phyloP scores from a whole-genome alignment of 2,888 invertebrate genomes.

The Mesoligia furuncula region DNA sequence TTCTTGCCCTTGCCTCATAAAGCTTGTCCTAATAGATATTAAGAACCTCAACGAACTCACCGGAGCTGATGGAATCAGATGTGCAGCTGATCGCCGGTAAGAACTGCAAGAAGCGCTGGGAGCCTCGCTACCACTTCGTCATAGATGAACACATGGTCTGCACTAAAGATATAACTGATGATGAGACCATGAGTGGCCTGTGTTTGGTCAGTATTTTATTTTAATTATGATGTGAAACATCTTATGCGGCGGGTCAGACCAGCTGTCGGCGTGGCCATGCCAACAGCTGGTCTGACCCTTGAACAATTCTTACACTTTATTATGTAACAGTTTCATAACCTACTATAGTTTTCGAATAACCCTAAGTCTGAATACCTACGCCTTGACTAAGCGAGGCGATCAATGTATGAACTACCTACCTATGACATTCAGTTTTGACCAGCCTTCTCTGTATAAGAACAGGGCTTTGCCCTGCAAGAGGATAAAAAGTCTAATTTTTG shows the following conservation, averaged over 20 bases:
- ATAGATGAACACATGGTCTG: constrained; percentile 83
- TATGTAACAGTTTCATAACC: not conserved
- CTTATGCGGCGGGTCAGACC: not conserved
- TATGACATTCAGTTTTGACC: not conserved
- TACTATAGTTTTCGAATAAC: not conserved
- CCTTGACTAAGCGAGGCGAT: not conserved
- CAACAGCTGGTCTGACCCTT: not conserved
- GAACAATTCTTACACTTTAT: not conserved
- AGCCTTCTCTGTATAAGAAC: not conserved
- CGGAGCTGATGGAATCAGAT: constrained; percentile 76
- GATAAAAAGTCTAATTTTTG: not conserved
- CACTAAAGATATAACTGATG: constrained; percentile 75
- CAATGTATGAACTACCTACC: not conserved
- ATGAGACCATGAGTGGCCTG: constrained; percentile 68
- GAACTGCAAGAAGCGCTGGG: constrained; percentile 81
- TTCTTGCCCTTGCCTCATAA: not conserved
- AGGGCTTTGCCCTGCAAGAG: not conserved
- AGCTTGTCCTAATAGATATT: not conserved
- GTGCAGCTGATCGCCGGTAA: constrained; percentile 74
- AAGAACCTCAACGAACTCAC: constrained; percentile 72
- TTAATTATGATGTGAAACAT: not conserved
- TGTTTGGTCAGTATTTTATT: constrained; percentile 74
- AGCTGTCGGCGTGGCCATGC: not conserved
- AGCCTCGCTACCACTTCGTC: constrained; percentile 79
- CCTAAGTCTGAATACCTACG: not conserved